A percentile compares a stretch with the other conserved stretches of the same genome.
phyloP scores from a whole-genome alignment of 2,113 vertebrate genomes.

The Octodon degus region DNA sequence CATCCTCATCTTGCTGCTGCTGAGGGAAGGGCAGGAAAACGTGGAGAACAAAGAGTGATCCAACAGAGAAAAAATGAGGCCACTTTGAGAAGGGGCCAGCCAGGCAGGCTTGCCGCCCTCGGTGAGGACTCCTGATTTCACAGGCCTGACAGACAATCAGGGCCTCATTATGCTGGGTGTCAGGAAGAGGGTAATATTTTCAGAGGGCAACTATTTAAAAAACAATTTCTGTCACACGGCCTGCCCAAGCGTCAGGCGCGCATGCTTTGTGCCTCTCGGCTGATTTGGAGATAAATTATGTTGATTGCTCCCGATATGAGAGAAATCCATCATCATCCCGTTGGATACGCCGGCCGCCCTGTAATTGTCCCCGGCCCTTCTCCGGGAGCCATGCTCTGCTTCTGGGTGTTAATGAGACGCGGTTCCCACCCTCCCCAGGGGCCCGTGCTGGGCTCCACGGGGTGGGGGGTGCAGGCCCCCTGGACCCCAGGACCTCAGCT shows the following conservation, averaged over 20 bases:
- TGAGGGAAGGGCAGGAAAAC: neutral
- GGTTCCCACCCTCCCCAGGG: neutral
- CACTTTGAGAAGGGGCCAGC: neutral
- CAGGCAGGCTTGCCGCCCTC: neutral
- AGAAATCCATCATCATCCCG: slow-evolving; percentile 60
- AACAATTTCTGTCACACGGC: slow-evolving; percentile 63
- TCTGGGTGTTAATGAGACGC: neutral
- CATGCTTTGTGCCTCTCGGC: neutral
- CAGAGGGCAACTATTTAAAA: slow-evolving; percentile 68
- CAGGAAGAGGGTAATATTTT: slow-evolving; percentile 53
- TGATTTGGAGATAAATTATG: slow-evolving; percentile 76
- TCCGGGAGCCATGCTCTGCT: neutral
- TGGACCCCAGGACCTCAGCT: neutral
- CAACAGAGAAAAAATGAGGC: neutral
- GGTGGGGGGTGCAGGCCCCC: neutral
- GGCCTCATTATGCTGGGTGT: slow-evolving; percentile 41
- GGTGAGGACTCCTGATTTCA: neutral
- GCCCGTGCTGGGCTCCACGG: neutral
- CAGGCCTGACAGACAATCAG: slow-evolving; percentile 71
- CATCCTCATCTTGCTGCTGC: rapidly evolving
- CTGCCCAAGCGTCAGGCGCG: neutral
- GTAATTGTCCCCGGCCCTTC: neutral
- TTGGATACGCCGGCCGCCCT: slow-evolving; percentile 50
- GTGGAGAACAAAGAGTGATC: neutral
- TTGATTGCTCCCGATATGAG: slow-evolving; percentile 63